Conservation (phyloP, 2,888 invertebrate species). For the Autographa gamma region DNA sequence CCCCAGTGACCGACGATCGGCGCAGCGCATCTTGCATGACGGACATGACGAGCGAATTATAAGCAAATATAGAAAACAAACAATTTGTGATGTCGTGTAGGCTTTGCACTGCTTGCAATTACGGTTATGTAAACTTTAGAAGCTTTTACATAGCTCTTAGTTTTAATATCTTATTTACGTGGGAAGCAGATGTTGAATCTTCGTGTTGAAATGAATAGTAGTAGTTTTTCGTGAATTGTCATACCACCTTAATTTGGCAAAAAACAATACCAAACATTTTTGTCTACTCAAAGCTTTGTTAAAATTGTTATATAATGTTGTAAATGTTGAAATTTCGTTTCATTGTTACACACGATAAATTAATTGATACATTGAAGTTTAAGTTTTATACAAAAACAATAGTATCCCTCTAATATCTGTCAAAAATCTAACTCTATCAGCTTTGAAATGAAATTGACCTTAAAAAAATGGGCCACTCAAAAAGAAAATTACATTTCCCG, state of each 20-base stretch:
- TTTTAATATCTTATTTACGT: background rate
- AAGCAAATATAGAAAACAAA: constrained; percentile 44
- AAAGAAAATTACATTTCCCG: constrained; percentile 36
- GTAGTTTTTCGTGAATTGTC: background rate
- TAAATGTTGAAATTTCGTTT: too few species aligned
- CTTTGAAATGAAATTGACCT: background rate
- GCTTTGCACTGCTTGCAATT: constrained; percentile 25
- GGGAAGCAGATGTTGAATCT: background rate
- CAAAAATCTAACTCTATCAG: background rate
- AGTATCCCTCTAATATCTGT: too few species aligned
- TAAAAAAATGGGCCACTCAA: constrained; percentile 11
- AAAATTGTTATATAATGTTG: too few species aligned
- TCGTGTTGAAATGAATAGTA: background rate
- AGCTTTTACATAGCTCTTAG: background rate
- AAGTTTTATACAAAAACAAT: too few species aligned
- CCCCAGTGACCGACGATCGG: constrained; percentile 54
- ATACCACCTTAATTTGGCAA: background rate
- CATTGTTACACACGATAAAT: too few species aligned
- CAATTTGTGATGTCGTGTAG: constrained; percentile 29
- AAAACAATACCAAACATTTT: background rate
- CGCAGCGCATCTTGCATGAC: constrained; percentile 55
- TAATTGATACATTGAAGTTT: too few species aligned
- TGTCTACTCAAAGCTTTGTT: background rate
- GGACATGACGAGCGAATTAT: constrained; percentile 35
- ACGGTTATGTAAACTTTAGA: constrained; percentile 30